phyloP scores from a whole-genome alignment of 2,113 vertebrate species.

The Panthera tigris region DNA sequence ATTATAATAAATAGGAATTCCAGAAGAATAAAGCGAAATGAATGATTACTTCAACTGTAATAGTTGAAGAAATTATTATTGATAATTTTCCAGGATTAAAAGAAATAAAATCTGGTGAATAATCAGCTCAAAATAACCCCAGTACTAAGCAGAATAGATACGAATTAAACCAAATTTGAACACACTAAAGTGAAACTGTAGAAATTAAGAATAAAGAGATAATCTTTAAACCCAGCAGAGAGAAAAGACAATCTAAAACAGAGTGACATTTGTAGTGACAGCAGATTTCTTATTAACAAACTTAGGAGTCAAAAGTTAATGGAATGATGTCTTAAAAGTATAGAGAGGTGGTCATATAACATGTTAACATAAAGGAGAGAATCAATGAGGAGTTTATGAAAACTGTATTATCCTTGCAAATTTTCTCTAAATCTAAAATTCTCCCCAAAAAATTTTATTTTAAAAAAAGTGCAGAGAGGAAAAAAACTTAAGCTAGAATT shows the following conservation, averaged over 20 bases:
- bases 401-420: not conserved
- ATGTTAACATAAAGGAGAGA: not conserved
- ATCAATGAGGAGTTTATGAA: not conserved
- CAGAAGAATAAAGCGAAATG: not conserved
- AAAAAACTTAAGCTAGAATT: not conserved
- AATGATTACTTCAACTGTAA: not conserved
- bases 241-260: not conserved
- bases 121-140: not conserved
- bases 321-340: not conserved
- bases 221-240: not conserved
- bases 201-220: not conserved
- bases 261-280: not conserved
- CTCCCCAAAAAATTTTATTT: not conserved
- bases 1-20: constrained; percentile 1
- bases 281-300: not conserved
- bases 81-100: constrained; percentile 15
- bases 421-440: not conserved
- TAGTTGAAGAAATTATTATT: not conserved
- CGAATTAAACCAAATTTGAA: not conserved
- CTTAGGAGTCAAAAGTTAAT: not conserved
- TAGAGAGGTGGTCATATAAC: not conserved
- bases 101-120: not conserved
- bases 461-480: not conserved
- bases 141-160: not conserved
- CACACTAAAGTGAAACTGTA: not conserved